Evolutionary conservation across 2,797 vertebrate species (phyloP).

Genomic region (Anguilla pacifica): DNA sequence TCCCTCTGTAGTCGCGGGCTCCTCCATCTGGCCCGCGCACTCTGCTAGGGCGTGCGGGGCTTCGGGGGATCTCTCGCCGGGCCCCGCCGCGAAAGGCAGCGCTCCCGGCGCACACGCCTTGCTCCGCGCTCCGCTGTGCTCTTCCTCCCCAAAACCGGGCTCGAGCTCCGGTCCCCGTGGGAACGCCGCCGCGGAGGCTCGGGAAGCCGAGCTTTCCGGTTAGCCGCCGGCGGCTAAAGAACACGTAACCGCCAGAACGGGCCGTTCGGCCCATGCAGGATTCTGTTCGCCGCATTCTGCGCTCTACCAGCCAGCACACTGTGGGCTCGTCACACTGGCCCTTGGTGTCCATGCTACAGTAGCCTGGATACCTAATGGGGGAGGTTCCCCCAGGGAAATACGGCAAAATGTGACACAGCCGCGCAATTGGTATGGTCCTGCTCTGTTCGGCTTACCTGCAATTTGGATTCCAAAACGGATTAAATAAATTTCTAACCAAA

Average conservation of each 20-base stretch:
- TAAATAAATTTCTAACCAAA: neutral
- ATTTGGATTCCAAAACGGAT: neutral
- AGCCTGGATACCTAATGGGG: neutral
- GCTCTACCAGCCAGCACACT: neutral
- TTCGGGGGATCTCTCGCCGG: neutral
- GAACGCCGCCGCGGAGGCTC: neutral
- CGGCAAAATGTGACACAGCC: neutral
- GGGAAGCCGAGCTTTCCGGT: neutral
- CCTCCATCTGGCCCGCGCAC: constrained; percentile 1
- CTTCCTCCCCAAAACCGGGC: neutral
- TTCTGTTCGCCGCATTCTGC: neutral
- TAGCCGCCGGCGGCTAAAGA: neutral
- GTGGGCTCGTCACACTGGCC: neutral
- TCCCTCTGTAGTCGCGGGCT: neutral
- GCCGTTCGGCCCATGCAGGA: neutral
- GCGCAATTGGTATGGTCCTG: neutral
- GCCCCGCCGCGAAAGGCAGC: neutral
- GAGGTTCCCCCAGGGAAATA: neutral
- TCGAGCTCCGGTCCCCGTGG: neutral
- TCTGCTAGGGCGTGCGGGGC: neutral
- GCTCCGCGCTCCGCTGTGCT: neutral
- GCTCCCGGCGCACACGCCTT: neutral
- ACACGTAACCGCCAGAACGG: neutral
- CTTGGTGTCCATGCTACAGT: neutral
- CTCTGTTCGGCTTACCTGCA: neutral